These are phyloP conservation scores for Nomada fabriciana DNA, from an alignment of 2,888 invertebrate genomes.

Conservation along the genomic window DNA sequence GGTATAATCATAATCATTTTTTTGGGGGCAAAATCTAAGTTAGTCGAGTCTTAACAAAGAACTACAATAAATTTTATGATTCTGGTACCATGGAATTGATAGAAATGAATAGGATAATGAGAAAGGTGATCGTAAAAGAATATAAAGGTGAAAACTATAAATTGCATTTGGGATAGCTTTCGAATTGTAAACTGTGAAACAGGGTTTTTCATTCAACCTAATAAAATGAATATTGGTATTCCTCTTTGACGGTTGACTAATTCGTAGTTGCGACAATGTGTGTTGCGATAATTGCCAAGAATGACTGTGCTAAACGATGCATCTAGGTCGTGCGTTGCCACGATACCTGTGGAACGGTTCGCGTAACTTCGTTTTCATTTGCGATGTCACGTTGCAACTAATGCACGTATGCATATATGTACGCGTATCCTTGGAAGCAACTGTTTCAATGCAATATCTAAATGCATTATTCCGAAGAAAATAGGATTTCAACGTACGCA, in stretches of 20 bases:
- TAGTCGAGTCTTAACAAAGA: no score
- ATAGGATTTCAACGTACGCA: not conserved
- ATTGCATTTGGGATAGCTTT: no score
- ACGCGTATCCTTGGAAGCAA: not conserved
- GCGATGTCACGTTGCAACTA: not conserved
- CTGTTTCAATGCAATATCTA: not conserved
- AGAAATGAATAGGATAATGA: no score
- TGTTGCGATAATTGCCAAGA: constrained; percentile 49
- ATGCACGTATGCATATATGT: not conserved
- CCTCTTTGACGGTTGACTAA: not conserved
- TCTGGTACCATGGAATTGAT: no score
- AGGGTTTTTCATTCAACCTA: no score
- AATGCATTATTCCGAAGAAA: not conserved
- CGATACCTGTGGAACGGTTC: constrained; percentile 19
- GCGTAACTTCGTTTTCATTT: constrained; percentile 47
- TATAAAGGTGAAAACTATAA: no score
- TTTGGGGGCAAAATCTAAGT: no score
- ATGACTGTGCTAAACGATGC: constrained; percentile 56
- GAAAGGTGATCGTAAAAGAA: no score
- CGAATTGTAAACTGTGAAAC: no score
- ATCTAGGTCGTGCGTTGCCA: constrained; percentile 50
- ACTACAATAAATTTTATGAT: no score
- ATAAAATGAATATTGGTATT: constrained; percentile 4
- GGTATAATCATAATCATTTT: no score
- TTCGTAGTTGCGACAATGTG: constrained; percentile 14